Percentiles rank a stretch among this genome's conserved stretches.
phyloP scores from a whole-genome alignment of 2,888 invertebrate genomes.

The Meghimatium bilineatum region DNA sequence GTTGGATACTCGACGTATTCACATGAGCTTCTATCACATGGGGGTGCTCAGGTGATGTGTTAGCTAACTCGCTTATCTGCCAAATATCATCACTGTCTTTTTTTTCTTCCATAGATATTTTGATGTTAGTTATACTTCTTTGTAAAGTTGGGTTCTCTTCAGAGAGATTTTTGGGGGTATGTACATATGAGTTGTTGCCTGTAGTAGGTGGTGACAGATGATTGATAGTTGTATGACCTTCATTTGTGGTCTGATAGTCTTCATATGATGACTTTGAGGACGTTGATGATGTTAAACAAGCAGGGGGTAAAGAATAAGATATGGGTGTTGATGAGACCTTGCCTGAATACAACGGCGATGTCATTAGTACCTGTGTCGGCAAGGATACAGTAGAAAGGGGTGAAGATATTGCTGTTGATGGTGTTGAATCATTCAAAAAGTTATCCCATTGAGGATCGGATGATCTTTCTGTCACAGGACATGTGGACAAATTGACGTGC shows the following conservation, averaged over 20 bases:
- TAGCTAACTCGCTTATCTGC: not conserved
- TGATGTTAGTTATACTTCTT: not conserved
- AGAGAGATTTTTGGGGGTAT: not conserved
- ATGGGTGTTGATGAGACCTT: not conserved
- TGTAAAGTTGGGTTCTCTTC: not conserved
- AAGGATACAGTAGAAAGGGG: conserved; percentile 14
- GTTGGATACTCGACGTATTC: not conserved
- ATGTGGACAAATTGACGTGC: conserved; percentile 10
- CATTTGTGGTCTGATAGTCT: not conserved
- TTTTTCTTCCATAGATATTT: not conserved
- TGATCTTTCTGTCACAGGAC: not conserved
- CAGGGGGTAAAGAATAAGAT: conserved; percentile 21
- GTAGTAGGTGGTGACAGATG: not conserved
- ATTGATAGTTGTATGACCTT: not conserved
- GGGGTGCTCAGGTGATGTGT: not conserved
- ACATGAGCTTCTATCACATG: not conserved
- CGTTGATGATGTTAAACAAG: conserved; percentile 13
- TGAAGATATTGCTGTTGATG: conserved; percentile 29
- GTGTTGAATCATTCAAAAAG: conserved; percentile 23
- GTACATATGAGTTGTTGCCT: not conserved
- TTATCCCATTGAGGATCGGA: conserved; percentile 22
- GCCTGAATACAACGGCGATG: conserved; percentile 28
- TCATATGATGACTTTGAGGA: conserved; percentile 30
- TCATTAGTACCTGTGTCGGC: not conserved
- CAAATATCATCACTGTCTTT: not conserved